Evolutionary conservation across 2,113 vertebrate species (phyloP), one percentile per base, ranked within the genome.

Genomic region (Rhadina sibilatrix): DNA sequence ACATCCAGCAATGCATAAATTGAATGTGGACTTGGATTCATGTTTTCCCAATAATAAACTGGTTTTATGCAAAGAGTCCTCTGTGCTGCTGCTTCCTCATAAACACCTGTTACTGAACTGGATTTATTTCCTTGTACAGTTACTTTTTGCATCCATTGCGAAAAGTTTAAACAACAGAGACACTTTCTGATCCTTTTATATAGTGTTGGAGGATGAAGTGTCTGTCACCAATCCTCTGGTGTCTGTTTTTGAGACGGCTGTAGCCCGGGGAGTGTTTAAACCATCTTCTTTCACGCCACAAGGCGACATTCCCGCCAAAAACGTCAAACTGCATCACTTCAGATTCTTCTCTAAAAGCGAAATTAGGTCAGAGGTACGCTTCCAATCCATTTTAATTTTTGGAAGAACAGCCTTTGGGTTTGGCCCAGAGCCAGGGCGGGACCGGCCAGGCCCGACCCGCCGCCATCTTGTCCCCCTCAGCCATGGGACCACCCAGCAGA

Each of bases 371-470:
- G 44, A 83, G 24, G 17, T 0, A 25, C 6, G 1, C n/a, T 63
- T 18, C 27, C 11, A 11, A 13, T 1, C 5, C 5, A 3, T n/a
- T 50, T 53, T 3, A 31, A 7, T 37, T 8, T 16, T 42, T 11
- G 9, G 4, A 42, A 25, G 4, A 35, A 14, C 6, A 14, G 12
- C 7, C 9, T 53, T 23, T n/a, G 42, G 9, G 38, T 37, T 47
- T 46, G 31, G 30, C 19, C 21, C 66, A 25, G 2, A 5, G 2
- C 18, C 42, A 23, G 18, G 27, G 3, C 52, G 33, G 19, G 8
- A 9, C 4, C 12, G 3, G 14, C 25, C 35, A 13, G 35, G 49
- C 49, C 40, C 11, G 1, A 0, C 15, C 63, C 30, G 1, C 27
- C 19, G 60, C 87, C 89, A 69, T 74, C 53, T 83, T 83, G 53